Percentiles rank a stretch among this genome's conserved stretches.
phyloP scores from a whole-genome alignment of 2,888 invertebrate genomes.

The Helobdella robusta region DNA sequence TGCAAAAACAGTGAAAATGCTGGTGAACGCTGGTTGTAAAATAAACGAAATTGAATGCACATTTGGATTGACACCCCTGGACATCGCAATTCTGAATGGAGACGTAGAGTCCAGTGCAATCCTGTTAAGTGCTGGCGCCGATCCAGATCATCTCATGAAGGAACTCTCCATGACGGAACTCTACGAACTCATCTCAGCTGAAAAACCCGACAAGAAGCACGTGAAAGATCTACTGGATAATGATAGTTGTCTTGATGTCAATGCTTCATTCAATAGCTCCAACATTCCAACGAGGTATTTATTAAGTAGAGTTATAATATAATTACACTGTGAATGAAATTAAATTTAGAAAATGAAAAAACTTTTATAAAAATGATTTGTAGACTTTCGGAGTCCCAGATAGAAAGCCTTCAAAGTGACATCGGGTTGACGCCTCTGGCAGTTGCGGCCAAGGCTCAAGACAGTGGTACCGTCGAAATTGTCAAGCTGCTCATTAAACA shows the following conservation, averaged over 20 bases:
- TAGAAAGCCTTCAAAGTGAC: constrained; percentile 19
- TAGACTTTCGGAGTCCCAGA: constrained; percentile 20
- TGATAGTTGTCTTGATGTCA: constrained; percentile 34
- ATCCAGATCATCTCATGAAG: constrained; percentile 35
- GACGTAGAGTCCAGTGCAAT: constrained; percentile 35
- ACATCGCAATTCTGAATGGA: constrained; percentile 36
- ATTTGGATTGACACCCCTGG: constrained; percentile 36
- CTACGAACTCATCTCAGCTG: constrained; percentile 29
- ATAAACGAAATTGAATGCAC: constrained; percentile 33
- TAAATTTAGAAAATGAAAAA: neutral
- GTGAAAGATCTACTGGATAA: constrained; percentile 32
- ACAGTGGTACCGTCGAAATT: constrained; percentile 24
- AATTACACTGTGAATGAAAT: neutral
- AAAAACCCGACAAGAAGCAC: constrained; percentile 28
- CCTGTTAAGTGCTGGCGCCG: constrained; percentile 33
- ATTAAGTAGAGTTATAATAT: neutral
- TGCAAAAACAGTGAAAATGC: constrained; percentile 28
- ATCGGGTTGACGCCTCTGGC: constrained; percentile 35
- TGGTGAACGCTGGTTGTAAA: constrained; percentile 33
- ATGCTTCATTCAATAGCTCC: constrained; percentile 31
- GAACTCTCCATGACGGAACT: constrained; percentile 34
- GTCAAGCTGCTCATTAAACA: constrained; percentile 26
- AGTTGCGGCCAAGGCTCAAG: constrained; percentile 30
- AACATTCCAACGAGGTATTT: constrained; percentile 30
- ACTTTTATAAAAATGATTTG: neutral